Evolutionary conservation across 1,140 invertebrate genomes (phyloP).

Genomic region (Drosophila novamexicana): DNA sequence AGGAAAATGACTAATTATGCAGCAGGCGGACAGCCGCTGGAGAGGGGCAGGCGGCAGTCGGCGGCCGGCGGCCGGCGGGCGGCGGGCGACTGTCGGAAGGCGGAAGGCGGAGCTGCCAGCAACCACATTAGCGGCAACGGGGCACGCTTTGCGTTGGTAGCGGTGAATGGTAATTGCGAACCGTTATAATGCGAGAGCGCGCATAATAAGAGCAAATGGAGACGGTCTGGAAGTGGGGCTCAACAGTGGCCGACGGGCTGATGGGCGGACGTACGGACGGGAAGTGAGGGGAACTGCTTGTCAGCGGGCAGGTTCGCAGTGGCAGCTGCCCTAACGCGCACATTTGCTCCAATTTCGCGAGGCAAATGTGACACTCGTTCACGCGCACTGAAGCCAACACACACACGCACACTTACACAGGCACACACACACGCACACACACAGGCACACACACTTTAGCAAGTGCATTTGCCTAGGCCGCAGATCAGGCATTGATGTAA

Average conservation of each 20-base stretch:
- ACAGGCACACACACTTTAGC: not conserved
- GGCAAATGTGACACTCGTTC: conserved; percentile 70
- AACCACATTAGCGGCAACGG: conserved; percentile 66
- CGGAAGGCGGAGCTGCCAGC: conserved; percentile 22
- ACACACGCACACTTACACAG: not conserved
- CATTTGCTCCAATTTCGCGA: conserved; percentile 74
- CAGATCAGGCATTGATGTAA: conserved; percentile 34
- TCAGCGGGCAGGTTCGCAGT: conserved; percentile 14
- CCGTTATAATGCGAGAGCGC: conserved; percentile 76
- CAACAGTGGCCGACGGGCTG: not conserved
- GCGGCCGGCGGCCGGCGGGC: not conserved
- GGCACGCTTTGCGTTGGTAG: conserved; percentile 66
- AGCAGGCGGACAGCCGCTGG: conserved; percentile 23
- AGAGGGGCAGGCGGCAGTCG: not conserved
- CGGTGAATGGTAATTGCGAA: conserved; percentile 80
- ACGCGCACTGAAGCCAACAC: conserved; percentile 16
- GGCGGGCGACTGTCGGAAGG: not conserved
- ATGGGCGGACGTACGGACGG: not conserved
- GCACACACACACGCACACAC: not conserved
- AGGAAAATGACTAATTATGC: conserved; percentile 78
- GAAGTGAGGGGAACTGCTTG: not conserved
- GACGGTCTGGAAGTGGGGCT: conserved; percentile 16
- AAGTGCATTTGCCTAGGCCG: conserved; percentile 11
- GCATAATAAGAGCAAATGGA: conserved; percentile 71
- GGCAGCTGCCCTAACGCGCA: conserved; percentile 56